Percentiles rank a stretch among this genome's conserved stretches.
Evolutionary conservation across 2,888 invertebrate species (phyloP).

Genomic region (Adelognathus sp.): DNA sequence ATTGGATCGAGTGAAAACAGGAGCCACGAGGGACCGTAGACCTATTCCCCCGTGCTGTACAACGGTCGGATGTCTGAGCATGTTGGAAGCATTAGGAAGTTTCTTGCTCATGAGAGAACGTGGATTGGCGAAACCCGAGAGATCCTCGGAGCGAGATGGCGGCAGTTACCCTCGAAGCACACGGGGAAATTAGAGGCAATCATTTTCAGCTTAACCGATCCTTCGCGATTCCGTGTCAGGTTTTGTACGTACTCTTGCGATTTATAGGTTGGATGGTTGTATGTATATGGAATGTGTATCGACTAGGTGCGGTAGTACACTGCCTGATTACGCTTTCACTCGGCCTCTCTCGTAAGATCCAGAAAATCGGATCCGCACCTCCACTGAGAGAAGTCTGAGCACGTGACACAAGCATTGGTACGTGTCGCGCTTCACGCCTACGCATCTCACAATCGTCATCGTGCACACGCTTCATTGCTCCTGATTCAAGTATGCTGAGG

Average conservation of each 20-base stretch:
- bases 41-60: conserved; percentile 45
- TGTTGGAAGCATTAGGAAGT: conserved; percentile 78
- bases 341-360: too few species aligned
- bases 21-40: conserved; percentile 40
- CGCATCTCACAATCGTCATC: too few species aligned
- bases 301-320: not conserved
- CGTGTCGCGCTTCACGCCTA: too few species aligned
- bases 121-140: conserved; percentile 30
- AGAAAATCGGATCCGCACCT: too few species aligned
- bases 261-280: not conserved
- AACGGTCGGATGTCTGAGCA: conserved; percentile 60
- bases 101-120: conserved; percentile 70
- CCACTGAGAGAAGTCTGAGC: too few species aligned
- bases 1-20: conserved; percentile 53
- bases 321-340: not conserved
- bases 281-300: not conserved
- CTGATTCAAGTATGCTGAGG: too few species aligned
- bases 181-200: conserved; percentile 77
- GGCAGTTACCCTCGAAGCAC: conserved; percentile 27
- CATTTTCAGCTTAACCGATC: conserved; percentile 77
- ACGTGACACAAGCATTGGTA: too few species aligned
- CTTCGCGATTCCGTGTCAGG: conserved; percentile 64
- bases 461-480: too few species aligned
- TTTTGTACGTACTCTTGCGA: conserved; percentile 7
- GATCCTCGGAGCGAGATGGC: conserved; percentile 35